A percentile compares a stretch with the other conserved stretches of the same genome.
Conservation (phyloP, 2,797 vertebrate genomes). For the Brachyalestes nurse region DNA sequence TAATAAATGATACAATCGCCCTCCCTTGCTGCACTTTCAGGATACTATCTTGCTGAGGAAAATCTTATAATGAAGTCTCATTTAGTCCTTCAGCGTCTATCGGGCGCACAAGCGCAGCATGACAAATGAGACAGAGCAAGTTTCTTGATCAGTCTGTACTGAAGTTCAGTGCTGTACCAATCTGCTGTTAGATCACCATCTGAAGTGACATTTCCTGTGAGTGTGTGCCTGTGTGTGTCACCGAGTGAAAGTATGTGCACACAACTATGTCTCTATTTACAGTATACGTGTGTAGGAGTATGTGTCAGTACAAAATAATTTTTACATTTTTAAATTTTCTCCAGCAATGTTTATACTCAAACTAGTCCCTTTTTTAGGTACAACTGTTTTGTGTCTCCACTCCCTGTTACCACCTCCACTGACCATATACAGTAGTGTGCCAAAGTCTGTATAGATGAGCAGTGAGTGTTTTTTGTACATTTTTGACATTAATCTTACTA, state of each 20-base stretch:
- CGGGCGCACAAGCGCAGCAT: conserved; percentile 1
- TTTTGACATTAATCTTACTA: no score
- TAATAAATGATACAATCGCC: conserved; percentile 25
- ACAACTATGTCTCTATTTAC: background rate
- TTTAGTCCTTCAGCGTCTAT: conserved; percentile 11
- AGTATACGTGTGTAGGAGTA: background rate
- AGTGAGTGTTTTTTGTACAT: no score
- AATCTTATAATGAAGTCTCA: conserved; percentile 29
- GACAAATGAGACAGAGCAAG: conserved; percentile 2
- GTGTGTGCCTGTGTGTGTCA: background rate
- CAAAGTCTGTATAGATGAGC: no score
- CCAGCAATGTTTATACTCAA: no score
- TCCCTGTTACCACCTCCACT: no score
- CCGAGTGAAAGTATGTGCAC: conserved; percentile 3
- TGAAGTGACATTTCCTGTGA: conserved; percentile 12
- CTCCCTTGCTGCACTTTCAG: background rate
- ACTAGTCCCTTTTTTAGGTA: no score
- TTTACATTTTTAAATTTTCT: no score
- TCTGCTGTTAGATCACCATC: background rate
- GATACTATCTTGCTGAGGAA: conserved; percentile 5
- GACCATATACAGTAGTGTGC: no score
- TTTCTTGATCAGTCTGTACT: conserved; percentile 8
- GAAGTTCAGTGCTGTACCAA: background rate
- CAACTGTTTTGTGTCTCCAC: no score
- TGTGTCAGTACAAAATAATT: background rate